Base-by-base conservation (phyloP, 2,888 invertebrate genomes). In the Chymomyza fuscimana region DNA sequence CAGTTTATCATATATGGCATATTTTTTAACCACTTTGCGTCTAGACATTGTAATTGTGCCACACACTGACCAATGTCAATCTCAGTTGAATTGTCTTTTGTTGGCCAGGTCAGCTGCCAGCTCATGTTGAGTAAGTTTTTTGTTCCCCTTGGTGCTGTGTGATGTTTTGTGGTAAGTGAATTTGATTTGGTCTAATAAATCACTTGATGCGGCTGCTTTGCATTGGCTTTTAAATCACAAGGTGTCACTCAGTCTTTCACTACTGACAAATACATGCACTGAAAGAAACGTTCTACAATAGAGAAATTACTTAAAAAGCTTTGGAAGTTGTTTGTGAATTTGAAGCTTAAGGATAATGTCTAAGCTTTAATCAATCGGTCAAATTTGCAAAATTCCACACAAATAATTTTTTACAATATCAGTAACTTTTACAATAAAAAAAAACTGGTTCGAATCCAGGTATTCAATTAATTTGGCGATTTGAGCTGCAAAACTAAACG, bases 191-290 rank as follows among this genome's bases (percentile, higher is more conserved):
- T 67, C 63, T 62, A 71, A 87, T 84, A 84, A 84, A 84, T 84
- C 83, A 84, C 69, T 56, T 71, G 73, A 71, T 74, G 60, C 25
- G 58, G 58, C 58, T 58, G n/a, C 74, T 73, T 72, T 74, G 76
- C 79, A 75, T 84, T 83, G 87, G 79, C 86, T 76, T 87, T 83
- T 84, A 84, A 84, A 84, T 84, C 83, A 84, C 81, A 79, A 79
- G 83, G 83, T n/a, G 83, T 60, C 60, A 16, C 5, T 87, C 88
- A 82, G 69, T 46, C 12, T 4, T 46, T 36, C 36, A 36, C 7
- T 9, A 9, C 40, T 10, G 40, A 46, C 40, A 46, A 12, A 12
- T 46, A 46, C 1, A 12, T 46, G 12, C 40, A 46, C 40, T 46
- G 6, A 46, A 12, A 46, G 40, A 46, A 46, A 46, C 5, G 0